These are phyloP conservation scores for Channa maculata DNA, from an alignment of 2,113 vertebrate genomes.

Conservation along the genomic window DNA sequence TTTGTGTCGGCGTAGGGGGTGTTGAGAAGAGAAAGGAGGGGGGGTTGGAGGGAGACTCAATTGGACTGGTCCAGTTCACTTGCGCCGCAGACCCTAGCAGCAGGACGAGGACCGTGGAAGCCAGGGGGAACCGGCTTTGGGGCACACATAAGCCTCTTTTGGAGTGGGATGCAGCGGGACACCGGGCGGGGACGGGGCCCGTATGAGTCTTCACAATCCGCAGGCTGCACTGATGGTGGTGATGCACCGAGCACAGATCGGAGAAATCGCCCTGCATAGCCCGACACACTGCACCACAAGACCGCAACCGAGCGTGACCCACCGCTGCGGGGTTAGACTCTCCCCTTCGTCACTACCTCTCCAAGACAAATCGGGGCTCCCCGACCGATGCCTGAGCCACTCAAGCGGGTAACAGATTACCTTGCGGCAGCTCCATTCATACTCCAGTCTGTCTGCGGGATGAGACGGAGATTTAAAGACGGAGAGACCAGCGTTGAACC, in stretches of 20 bases:
- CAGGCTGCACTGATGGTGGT: slow-evolving; percentile 40
- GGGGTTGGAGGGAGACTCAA: slow-evolving; percentile 15
- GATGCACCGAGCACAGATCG: slow-evolving; percentile 34
- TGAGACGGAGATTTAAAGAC: slow-evolving; percentile 29
- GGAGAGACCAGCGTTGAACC: slow-evolving; percentile 16
- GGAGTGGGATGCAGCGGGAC: slow-evolving; percentile 30
- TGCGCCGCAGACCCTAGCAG: slow-evolving; percentile 10
- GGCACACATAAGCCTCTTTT: neutral
- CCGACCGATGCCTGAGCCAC: slow-evolving; percentile 21
- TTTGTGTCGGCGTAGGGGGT: slow-evolving; percentile 58
- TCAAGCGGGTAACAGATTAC: slow-evolving; percentile 14
- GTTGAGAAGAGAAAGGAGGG: slow-evolving; percentile 32
- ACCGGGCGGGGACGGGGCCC: slow-evolving; percentile 4
- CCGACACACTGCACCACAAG: slow-evolving; percentile 34
- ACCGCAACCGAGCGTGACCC: slow-evolving; percentile 22
- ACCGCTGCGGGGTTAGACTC: slow-evolving; percentile 22
- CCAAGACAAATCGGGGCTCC: slow-evolving; percentile 18
- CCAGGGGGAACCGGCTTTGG: neutral
- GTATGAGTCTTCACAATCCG: slow-evolving; percentile 14
- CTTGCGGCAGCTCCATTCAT: slow-evolving; percentile 20
- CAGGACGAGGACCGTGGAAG: slow-evolving; percentile 13
- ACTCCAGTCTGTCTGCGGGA: slow-evolving; percentile 16
- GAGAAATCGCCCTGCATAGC: slow-evolving; percentile 51
- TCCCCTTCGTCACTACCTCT: neutral
- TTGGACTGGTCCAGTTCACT: slow-evolving; percentile 37